Conservation (phyloP, 2,797 vertebrate genomes). For the Pipistrellus kuhlii region DNA sequence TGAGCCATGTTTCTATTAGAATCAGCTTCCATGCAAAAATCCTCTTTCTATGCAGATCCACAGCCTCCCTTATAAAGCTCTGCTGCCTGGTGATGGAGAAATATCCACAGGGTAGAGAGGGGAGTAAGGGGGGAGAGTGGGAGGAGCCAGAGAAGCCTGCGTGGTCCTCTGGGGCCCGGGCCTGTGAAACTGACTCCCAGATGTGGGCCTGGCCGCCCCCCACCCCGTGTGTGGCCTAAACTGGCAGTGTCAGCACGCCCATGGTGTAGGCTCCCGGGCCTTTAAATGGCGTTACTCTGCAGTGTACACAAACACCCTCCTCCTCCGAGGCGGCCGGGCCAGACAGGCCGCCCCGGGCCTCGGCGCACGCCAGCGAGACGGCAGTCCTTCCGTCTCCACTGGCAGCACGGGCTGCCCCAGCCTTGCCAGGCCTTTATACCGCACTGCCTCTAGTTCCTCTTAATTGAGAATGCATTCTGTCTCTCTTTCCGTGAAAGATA, state of each 20-base stretch:
- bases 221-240: neutral
- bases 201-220: neutral
- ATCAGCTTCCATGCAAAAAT: neutral
- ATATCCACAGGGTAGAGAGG: no score
- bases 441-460: conserved; percentile 81
- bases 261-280: fast-evolving
- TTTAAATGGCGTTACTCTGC: neutral
- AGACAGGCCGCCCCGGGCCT: neutral
- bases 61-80: neutral
- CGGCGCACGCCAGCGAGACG: conserved; percentile 25
- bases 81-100: neutral
- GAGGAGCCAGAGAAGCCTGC: neutral
- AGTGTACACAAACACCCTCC: neutral
- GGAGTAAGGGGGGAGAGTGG: neutral
- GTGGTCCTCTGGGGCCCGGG: neutral
- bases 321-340: neutral
- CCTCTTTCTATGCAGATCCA: neutral
- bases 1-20: neutral
- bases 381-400: conserved; percentile 65
- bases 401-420: conserved; percentile 68
- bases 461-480: conserved; percentile 88
- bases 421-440: conserved; percentile 64
- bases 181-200: conserved; percentile 34
- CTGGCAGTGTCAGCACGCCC: fast-evolving
- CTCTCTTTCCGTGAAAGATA: conserved; percentile 89